These are phyloP conservation scores for Augochlora pura DNA, from an alignment of 1,140 invertebrate genomes.

Conservation along the genomic window DNA sequence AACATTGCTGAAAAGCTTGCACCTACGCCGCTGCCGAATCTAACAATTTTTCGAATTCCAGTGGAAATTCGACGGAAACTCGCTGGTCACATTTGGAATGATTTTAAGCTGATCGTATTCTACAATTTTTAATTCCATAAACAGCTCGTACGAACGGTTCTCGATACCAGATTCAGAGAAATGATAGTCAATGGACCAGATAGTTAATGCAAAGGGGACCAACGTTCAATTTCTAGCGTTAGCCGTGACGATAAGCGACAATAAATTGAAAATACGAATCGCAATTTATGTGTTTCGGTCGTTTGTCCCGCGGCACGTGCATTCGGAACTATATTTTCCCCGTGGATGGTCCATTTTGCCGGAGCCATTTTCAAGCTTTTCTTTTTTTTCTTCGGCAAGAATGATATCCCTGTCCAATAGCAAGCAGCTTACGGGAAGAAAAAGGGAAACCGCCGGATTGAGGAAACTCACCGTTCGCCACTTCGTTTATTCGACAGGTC, in stretches of 20 bases:
- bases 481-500: slow-evolving; percentile 44
- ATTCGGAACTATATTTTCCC: not conserved
- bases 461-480: slow-evolving; percentile 26
- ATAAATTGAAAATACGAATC: not conserved
- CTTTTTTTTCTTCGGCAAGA: slow-evolving; percentile 25
- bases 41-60: too few species aligned
- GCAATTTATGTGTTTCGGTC: not conserved
- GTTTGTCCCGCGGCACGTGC: not conserved
- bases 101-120: too few species aligned
- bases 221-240: too few species aligned
- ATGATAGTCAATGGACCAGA: too few species aligned
- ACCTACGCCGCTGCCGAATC: too few species aligned
- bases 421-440: slow-evolving; percentile 32
- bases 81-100: too few species aligned
- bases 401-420: slow-evolving; percentile 3
- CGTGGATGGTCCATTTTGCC: not conserved
- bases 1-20: too few species aligned
- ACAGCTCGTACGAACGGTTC: too few species aligned
- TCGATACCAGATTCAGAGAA: too few species aligned
- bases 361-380: slow-evolving; percentile 8
- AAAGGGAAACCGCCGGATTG: slow-evolving; percentile 26
- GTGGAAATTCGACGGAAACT: too few species aligned
- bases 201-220: too few species aligned
- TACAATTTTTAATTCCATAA: too few species aligned
- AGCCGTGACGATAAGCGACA: not conserved